phyloP scores from a whole-genome alignment of 2,113 vertebrate genomes.

The Protobothrops flavoviridis region DNA sequence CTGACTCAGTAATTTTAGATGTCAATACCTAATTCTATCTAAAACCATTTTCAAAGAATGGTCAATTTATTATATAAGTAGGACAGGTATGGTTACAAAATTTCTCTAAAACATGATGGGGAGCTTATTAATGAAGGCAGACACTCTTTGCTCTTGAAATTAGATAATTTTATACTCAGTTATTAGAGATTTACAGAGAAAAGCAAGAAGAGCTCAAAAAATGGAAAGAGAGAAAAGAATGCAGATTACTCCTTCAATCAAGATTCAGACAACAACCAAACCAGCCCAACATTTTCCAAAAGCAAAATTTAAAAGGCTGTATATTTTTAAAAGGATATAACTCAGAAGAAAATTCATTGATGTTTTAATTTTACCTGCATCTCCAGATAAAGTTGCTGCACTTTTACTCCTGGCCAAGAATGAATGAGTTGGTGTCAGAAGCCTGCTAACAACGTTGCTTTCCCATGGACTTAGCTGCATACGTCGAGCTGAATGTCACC shows the following conservation, averaged over 20 bases:
- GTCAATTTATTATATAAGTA: neutral
- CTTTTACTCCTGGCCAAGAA: constrained; percentile 96
- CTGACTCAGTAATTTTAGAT: neutral
- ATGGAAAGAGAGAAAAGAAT: neutral
- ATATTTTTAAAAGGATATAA: neutral
- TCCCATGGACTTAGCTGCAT: constrained; percentile 92
- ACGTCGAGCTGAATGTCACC: constrained; percentile 82
- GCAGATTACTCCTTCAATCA: neutral
- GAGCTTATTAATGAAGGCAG: accelerated
- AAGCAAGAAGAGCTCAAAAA: constrained; percentile 7
- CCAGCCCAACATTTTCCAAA: neutral
- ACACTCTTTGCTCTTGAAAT: accelerated
- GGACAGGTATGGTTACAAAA: neutral
- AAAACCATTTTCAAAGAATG: neutral
- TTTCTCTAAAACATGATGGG: neutral
- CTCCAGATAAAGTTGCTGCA: constrained; percentile 88
- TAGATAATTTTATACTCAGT: neutral
- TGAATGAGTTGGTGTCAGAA: constrained; percentile 95
- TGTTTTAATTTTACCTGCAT: constrained; percentile 81
- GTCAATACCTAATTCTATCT: neutral
- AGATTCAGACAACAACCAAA: neutral
- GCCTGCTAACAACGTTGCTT: constrained; percentile 89
- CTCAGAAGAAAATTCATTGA: neutral
- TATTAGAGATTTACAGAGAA: neutral
- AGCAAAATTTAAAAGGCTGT: neutral